Conservation (phyloP, 2,113 vertebrate species). For the Pseudopodoces humilis region DNA sequence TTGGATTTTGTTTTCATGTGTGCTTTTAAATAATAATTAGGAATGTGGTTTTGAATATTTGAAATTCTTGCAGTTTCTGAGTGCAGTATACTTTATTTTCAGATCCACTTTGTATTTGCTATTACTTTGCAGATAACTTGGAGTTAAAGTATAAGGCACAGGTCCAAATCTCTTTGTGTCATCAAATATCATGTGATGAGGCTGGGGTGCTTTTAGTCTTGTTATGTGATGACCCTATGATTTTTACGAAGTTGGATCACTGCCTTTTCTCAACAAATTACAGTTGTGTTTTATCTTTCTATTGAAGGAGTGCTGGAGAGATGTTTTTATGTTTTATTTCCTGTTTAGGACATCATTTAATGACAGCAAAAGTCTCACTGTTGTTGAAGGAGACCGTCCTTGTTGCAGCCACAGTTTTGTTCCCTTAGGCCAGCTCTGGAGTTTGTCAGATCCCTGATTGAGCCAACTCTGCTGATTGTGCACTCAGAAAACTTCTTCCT, state of each 20-base stretch:
- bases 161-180: neutral
- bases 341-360: neutral
- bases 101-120: neutral
- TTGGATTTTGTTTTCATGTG: neutral
- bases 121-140: neutral
- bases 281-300: neutral
- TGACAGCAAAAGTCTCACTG: neutral
- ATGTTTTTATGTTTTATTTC: neutral
- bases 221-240: neutral
- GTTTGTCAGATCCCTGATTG: neutral
- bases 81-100: neutral
- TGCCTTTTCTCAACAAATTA: neutral
- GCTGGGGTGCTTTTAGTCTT: neutral
- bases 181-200: neutral
- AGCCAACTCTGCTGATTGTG: neutral
- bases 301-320: neutral
- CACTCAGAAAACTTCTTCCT: neutral
- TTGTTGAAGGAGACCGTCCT: neutral
- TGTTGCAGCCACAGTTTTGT: neutral
- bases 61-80: neutral
- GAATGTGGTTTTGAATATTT: neutral
- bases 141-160: neutral
- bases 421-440: neutral
- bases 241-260: neutral
- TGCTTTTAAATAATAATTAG: neutral